A percentile compares a stretch with the other conserved stretches of the same genome.
Conservation (phyloP, 1,140 invertebrate species). For the Pemphigus obesinymphae region DNA sequence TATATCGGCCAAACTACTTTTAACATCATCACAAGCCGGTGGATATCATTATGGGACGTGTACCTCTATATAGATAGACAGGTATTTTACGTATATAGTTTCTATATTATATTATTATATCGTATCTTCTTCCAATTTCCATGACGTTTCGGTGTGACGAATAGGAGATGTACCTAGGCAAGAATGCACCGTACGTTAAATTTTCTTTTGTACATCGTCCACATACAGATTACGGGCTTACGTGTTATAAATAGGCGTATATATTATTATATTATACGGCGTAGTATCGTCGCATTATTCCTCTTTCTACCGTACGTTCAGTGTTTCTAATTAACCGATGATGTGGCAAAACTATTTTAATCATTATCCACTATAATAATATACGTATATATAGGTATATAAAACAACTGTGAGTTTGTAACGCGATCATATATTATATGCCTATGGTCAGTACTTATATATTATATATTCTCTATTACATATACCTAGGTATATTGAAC, state of each 20-base stretch:
- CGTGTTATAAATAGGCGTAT: not conserved
- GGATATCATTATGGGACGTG: slow-evolving; percentile 21
- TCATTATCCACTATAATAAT: not conserved
- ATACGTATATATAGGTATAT: not conserved
- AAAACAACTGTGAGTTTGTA: not conserved
- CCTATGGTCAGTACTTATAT: not conserved
- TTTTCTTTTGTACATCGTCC: slow-evolving; percentile 19
- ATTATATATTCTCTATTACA: too few relatives aligned
- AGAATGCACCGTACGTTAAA: slow-evolving; percentile 30
- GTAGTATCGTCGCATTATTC: not conserved
- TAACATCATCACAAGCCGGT: not conserved
- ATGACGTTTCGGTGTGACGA: slow-evolving; percentile 39
- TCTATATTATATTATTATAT: not conserved
- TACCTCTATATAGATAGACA: too few relatives aligned
- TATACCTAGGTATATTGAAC: not conserved
- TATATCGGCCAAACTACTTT: not conserved
- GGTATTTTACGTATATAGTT: too few relatives aligned
- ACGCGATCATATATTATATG: not conserved
- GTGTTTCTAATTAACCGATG: slow-evolving; percentile 40
- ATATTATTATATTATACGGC: not conserved
- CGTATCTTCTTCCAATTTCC: slow-evolving; percentile 25
- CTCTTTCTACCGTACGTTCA: not conserved
- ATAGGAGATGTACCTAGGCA: not conserved
- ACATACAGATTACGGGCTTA: too few relatives aligned
- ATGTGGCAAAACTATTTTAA: slow-evolving; percentile 36